phyloP scores from a whole-genome alignment of 2,888 invertebrate genomes.

The Thera obeliscata region DNA sequence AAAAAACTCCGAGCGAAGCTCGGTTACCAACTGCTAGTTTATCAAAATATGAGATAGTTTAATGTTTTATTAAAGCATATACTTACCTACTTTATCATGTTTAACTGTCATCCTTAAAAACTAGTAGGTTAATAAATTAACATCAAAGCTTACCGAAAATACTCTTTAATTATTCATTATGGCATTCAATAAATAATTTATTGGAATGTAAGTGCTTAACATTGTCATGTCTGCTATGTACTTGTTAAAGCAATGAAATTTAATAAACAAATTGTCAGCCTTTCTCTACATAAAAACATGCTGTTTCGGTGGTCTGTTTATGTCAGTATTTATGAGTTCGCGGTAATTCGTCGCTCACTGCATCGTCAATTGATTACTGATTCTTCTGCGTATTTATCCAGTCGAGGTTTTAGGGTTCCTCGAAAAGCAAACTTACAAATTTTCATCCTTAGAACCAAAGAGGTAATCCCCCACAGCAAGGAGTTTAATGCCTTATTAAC shows the following conservation, averaged over 20 bases:
- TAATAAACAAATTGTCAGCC: constrained; percentile 31
- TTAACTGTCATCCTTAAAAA: no score
- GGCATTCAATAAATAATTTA: neutral
- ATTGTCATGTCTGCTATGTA: neutral
- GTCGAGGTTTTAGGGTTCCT: constrained; percentile 34
- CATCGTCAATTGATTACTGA: constrained; percentile 49
- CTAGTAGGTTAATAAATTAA: neutral
- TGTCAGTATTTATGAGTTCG: constrained; percentile 51
- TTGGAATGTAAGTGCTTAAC: neutral
- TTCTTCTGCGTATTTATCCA: constrained; percentile 48
- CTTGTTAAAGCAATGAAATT: constrained; percentile 12
- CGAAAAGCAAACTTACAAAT: constrained; percentile 1
- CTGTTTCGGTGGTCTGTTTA: constrained; percentile 42
- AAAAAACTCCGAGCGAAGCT: no score
- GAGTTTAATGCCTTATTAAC: no score
- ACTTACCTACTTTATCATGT: no score
- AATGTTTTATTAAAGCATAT: no score
- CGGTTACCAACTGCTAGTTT: no score
- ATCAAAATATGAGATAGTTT: no score
- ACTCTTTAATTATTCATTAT: neutral
- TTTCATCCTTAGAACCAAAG: neutral
- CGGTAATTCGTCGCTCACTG: constrained; percentile 41
- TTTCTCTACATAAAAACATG: constrained; percentile 33
- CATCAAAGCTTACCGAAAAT: neutral
- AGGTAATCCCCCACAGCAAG: neutral